Percentiles rank a stretch among this genome's conserved stretches.
Evolutionary conservation across 2,113 vertebrate genomes (phyloP).

Genomic region (Poecile atricapillus): DNA sequence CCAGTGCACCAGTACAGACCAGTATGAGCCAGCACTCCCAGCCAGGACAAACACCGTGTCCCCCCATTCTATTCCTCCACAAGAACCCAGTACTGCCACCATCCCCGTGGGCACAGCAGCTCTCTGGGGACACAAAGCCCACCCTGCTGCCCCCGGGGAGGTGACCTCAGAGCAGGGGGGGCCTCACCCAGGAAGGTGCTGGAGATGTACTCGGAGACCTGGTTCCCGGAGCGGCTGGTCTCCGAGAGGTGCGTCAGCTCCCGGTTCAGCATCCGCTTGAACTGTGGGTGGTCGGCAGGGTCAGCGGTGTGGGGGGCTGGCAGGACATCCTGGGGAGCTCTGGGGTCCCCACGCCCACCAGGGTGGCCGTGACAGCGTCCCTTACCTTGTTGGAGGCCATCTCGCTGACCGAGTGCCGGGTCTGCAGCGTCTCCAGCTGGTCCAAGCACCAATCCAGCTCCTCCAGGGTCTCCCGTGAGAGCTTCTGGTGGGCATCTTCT

Average conservation of each 20-base stretch:
- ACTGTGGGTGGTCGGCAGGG: slow-evolving; percentile 68
- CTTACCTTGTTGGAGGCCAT: slow-evolving; percentile 81
- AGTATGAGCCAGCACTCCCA: neutral
- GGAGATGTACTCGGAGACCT: slow-evolving; percentile 93
- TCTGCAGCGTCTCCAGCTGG: slow-evolving; percentile 91
- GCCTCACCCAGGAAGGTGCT: slow-evolving; percentile 85
- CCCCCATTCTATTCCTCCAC: too few species aligned
- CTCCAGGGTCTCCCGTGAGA: slow-evolving; percentile 88
- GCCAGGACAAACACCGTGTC: neutral
- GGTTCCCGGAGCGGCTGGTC: slow-evolving; percentile 91
- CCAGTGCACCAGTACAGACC: neutral
- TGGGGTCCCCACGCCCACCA: fast-evolving
- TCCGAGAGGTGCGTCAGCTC: slow-evolving; percentile 91
- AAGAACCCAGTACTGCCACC: fast-evolving
- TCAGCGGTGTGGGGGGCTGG: fast-evolving
- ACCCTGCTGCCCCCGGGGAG: neutral
- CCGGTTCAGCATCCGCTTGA: slow-evolving; percentile 93
- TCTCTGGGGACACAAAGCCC: neutral
- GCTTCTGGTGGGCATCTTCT: slow-evolving; percentile 87
- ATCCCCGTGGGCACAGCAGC: fast-evolving
- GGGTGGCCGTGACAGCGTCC: fast-evolving
- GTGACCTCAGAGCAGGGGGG: fast-evolving
- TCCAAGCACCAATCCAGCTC: slow-evolving; percentile 97
- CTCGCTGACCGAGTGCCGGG: slow-evolving; percentile 76
- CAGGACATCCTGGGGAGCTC: neutral